Conservation (phyloP, 2,113 vertebrate genomes). For the Dendropsophus ebraccatus region DNA sequence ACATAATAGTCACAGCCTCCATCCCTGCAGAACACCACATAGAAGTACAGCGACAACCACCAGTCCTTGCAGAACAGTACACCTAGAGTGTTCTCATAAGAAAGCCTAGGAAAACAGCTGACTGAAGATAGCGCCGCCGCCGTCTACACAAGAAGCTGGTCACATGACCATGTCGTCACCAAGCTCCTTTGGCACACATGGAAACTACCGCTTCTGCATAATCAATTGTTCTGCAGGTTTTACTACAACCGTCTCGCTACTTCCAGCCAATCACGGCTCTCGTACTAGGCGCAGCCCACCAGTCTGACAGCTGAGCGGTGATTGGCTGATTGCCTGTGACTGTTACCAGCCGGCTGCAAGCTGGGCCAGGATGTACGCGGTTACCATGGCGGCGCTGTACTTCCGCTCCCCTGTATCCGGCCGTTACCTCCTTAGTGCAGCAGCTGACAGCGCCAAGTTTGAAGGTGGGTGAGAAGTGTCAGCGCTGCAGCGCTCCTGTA, state of each 20-base stretch:
- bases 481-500: neutral
- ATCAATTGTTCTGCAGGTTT: neutral
- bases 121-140: no score
- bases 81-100: no score
- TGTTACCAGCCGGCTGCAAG: neutral
- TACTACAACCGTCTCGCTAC: neutral
- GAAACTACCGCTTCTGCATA: neutral
- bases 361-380: neutral
- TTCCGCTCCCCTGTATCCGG: conserved; percentile 10
- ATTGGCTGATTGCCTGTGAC: neutral
- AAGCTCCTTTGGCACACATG: no score
- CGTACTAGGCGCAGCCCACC: neutral
- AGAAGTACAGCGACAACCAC: no score
- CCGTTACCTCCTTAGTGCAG: neutral
- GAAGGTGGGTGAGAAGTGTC: neutral
- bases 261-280: conserved; percentile 1
- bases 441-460: conserved; percentile 16
- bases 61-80: no score
- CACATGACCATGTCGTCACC: no score
- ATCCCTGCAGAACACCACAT: no score
- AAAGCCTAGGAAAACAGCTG: no score
- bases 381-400: conserved; percentile 3
- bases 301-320: no score
- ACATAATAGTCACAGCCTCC: no score
- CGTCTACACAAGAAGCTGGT: no score